Base-by-base conservation (phyloP, 2,113 vertebrate genomes). In the Coptodon bakossiorum region DNA sequence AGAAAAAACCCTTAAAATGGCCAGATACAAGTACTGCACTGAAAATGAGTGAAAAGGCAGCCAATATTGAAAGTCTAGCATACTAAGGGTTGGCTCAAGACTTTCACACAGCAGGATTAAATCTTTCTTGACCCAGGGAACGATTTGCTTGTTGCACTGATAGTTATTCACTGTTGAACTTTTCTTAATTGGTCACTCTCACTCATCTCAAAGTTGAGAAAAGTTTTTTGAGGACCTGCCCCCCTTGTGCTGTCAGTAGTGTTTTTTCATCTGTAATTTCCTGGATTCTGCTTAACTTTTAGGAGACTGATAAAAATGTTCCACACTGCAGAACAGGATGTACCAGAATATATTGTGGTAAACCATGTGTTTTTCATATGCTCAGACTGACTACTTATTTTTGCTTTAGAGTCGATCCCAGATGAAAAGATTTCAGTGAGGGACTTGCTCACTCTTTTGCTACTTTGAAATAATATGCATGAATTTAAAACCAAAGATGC, bases 71-170 rank as follows among this genome's bases (percentile, higher is more conserved):
- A 34, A 63, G 29, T 36, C 9, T 19, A 19, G 31, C 59, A 36
- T 0, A 19, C 17, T 63, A 11, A 63, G 59, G 9, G 59, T 34
- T 63, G 31, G 59, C 31, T 63, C 5, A 3, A 3, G 9, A 36
- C 31, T 36, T 66, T 66, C 31, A n/a, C 31, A 36, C 3, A n/a
- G 9, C 4, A 63, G 0, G 17, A n/a, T 63, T 36, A 0, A 36
- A 63, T 19, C 6, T 7, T n/a, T 36, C 17, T 38, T n/a, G 3
- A 36, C 61, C n/a, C 61, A n/a, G 61, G 61, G 31, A 66, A 36
- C 0, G 0, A 36, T 38, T 38, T 36, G 1, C 31, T 66, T 36
- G 17, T 66, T 66, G 0, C 31, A 5, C 0, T 34, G 9, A 63
- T 0, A 61, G 3, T 36, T 63, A 63, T 34, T 34, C 59, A 63